Evolutionary conservation across 2,888 invertebrate species (phyloP).

Genomic region (Clostera curtula): DNA sequence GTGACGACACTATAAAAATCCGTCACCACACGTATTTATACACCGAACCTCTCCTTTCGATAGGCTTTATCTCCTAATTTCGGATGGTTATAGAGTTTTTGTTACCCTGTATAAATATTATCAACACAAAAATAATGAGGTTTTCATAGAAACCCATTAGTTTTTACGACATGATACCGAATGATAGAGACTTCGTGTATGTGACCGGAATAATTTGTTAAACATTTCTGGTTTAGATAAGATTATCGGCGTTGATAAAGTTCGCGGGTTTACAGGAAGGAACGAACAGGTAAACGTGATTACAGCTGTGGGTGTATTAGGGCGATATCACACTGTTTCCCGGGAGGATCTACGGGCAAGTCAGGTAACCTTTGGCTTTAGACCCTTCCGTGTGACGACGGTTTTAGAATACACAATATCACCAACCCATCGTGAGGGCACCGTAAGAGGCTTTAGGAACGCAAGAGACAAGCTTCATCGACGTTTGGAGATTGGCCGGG

Average conservation of each 20-base stretch:
- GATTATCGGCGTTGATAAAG: constrained; percentile 18
- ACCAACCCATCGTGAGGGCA: too few species aligned
- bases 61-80: too few species aligned
- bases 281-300: constrained; percentile 17
- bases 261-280: constrained; percentile 10
- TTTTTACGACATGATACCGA: constrained; percentile 41
- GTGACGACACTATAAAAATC: too few species aligned
- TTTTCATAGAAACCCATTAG: constrained; percentile 52
- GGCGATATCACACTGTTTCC: constrained; percentile 10
- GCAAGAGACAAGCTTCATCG: too few species aligned
- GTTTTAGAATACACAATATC: too few species aligned
- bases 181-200: constrained; percentile 26
- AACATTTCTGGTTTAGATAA: constrained; percentile 14
- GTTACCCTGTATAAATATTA: constrained; percentile 55
- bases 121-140: constrained; percentile 62
- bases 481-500: too few species aligned
- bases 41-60: too few species aligned
- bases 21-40: too few species aligned
- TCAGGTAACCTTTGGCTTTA: constrained; percentile 41
- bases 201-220: constrained; percentile 23
- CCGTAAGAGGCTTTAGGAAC: too few species aligned
- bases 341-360: constrained; percentile 17
- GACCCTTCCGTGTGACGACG: constrained; percentile 60
- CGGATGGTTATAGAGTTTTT: too few species aligned
- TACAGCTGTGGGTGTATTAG: constrained; percentile 11